Conservation (phyloP, 2,888 invertebrate species). For the Monochamus alternatus region DNA sequence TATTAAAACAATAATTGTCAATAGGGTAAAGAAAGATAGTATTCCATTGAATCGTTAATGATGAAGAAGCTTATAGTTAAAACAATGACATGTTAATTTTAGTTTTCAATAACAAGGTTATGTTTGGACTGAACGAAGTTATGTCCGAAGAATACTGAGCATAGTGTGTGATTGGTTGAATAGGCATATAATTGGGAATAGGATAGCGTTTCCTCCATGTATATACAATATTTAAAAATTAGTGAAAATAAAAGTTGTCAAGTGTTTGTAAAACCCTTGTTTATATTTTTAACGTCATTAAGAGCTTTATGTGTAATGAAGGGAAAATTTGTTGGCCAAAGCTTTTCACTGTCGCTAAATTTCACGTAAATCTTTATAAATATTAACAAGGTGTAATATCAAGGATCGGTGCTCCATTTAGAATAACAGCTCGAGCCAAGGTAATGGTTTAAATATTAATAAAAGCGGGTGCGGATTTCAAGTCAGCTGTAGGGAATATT, state of each 20-base stretch:
- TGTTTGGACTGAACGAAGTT: too few species aligned
- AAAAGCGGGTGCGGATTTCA: constrained; percentile 49
- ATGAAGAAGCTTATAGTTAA: too few species aligned
- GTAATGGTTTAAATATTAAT: constrained; percentile 54
- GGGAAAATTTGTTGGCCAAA: constrained; percentile 42
- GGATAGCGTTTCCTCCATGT: too few species aligned
- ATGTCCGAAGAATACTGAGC: too few species aligned
- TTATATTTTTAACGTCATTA: constrained; percentile 30
- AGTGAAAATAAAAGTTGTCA: neutral
- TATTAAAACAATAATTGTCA: too few species aligned
- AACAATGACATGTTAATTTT: too few species aligned
- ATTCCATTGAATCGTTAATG: too few species aligned
- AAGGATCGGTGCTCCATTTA: constrained; percentile 54
- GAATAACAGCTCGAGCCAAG: constrained; percentile 49
- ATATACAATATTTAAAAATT: neutral
- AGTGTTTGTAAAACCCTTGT: neutral
- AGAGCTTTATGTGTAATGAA: constrained; percentile 30
- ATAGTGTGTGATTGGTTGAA: too few species aligned
- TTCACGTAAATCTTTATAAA: constrained; percentile 51
- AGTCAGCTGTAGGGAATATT: constrained; percentile 51
- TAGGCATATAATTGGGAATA: too few species aligned
- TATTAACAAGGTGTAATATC: constrained; percentile 55
- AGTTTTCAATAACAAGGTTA: too few species aligned
- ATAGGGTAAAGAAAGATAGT: too few species aligned
- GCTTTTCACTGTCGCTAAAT: constrained; percentile 46